These are phyloP conservation scores for Temnothorax curvispinosus DNA, from an alignment of 1,140 invertebrate genomes.

Conservation along the genomic window DNA sequence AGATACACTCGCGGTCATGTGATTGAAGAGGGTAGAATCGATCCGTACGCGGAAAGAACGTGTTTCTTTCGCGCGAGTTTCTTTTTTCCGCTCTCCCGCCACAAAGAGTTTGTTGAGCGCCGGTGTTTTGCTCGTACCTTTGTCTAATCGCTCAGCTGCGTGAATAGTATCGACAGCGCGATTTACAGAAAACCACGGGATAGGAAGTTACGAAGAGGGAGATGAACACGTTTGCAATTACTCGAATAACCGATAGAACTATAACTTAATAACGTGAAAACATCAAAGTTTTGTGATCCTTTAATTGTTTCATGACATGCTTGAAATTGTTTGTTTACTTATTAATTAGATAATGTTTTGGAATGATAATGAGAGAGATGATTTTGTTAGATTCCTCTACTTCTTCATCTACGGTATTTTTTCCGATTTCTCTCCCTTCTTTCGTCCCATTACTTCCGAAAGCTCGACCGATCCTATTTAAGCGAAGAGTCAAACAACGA, in stretches of 20 bases:
- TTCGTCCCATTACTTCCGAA: conserved; percentile 52
- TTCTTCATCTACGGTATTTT: conserved; percentile 29
- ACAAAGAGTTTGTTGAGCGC: background rate
- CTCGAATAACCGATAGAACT: background rate
- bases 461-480: conserved; percentile 66
- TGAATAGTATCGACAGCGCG: conserved; percentile 1
- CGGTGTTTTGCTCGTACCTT: conserved; percentile 10
- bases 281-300: background rate
- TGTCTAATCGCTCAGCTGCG: conserved; percentile 19
- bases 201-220: background rate
- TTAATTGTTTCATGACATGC: background rate
- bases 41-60: conserved; percentile 22
- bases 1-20: conserved; percentile 57
- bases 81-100: background rate
- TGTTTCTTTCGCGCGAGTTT: conserved; percentile 17
- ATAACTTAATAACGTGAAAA: background rate
- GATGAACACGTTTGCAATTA: background rate
- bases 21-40: conserved; percentile 59
- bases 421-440: background rate
- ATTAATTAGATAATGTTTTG: background rate
- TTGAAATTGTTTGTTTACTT: conserved; percentile 6
- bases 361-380: background rate
- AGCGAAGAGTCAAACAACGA: conserved; percentile 68
- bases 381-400: background rate
- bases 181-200: background rate